phyloP scores from a whole-genome alignment of 2,888 invertebrate genomes.

The Limnephilus rhombicus region DNA sequence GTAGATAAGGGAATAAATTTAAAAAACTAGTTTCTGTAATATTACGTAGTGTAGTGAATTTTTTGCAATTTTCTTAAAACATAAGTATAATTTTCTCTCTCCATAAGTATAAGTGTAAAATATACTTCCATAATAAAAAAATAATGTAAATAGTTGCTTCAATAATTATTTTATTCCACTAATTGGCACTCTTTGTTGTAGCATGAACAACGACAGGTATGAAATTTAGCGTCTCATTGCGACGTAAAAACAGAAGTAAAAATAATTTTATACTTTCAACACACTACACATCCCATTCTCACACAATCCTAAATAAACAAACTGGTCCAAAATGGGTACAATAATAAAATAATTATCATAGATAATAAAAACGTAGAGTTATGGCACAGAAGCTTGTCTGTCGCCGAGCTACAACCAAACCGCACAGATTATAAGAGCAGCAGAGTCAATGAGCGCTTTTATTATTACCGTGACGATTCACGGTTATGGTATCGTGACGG shows the following conservation, averaged over 20 bases:
- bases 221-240: neutral
- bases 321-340: neutral
- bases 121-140: neutral
- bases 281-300: neutral
- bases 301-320: neutral
- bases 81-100: too few species aligned
- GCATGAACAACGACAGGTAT: neutral
- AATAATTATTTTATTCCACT: neutral
- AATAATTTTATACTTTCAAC: neutral
- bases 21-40: too few species aligned
- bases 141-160: neutral
- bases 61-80: neutral
- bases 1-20: too few species aligned
- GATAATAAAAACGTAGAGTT: too few species aligned
- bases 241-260: neutral
- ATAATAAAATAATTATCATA: neutral
- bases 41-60: neutral
- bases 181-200: neutral
- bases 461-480: too few species aligned
- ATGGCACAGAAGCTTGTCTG: too few species aligned
- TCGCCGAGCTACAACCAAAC: too few species aligned
- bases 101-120: neutral
- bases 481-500: too few species aligned
- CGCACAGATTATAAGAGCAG: too few species aligned
- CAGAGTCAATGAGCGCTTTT: too few species aligned